Evolutionary conservation across 1,140 invertebrate species (phyloP).

Genomic region (Cydia strobilella): DNA sequence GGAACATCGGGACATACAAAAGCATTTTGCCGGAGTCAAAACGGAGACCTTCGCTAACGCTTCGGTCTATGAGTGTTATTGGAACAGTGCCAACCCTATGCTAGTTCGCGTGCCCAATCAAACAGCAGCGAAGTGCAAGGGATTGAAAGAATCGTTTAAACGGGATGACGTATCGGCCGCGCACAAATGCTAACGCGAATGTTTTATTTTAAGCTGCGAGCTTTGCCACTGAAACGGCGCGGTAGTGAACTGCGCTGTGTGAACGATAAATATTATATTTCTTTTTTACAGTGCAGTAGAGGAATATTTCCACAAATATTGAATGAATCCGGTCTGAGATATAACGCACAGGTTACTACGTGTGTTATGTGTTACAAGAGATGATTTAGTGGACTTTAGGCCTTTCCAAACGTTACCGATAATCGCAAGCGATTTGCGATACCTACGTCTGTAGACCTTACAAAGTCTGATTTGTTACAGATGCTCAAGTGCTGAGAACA

Average conservation of each 20-base stretch:
- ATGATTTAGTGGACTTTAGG: too few relatives aligned
- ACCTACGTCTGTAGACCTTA: too few relatives aligned
- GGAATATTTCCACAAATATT: slow-evolving; percentile 5
- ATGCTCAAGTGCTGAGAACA: too few relatives aligned
- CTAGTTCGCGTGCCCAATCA: slow-evolving; percentile 11
- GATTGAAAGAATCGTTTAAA: slow-evolving; percentile 21
- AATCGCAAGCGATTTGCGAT: too few relatives aligned
- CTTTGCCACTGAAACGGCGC: not conserved
- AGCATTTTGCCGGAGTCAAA: too few relatives aligned
- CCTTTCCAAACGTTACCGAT: too few relatives aligned
- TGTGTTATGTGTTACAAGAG: too few relatives aligned
- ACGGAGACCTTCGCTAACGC: too few relatives aligned
- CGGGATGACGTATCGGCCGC: slow-evolving; percentile 10
- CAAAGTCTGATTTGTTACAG: too few relatives aligned
- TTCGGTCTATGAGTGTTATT: too few relatives aligned
- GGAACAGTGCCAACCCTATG: not conserved
- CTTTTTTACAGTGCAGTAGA: not conserved
- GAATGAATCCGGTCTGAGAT: not conserved
- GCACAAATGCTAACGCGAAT: not conserved
- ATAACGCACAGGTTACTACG: not conserved
- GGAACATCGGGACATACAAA: too few relatives aligned
- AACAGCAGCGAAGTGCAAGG: slow-evolving; percentile 17
- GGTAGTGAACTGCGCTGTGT: not conserved
- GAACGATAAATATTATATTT: slow-evolving; percentile 11
- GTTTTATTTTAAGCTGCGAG: slow-evolving; percentile 14